Evolutionary conservation across 2,888 invertebrate genomes (phyloP), one percentile per base, ranked within the genome.

Genomic region (Sarcophaga caerulescens): DNA sequence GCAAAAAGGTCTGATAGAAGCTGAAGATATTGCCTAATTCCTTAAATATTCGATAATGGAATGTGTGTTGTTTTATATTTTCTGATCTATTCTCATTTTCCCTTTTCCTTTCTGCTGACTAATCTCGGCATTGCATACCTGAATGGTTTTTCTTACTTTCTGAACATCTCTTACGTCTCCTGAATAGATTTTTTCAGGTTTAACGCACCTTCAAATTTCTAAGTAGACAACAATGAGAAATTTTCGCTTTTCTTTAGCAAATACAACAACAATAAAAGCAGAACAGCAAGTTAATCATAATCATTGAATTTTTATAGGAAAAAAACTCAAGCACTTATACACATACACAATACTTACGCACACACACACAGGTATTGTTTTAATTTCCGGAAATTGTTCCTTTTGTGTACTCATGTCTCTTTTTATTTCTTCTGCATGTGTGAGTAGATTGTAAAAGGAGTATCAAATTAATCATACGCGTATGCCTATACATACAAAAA

Each of bases 271-370:
- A 52, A 52, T 52, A 52, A 14, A 52, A 10, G 25, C 19, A 23
- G 14, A 57, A 83, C 62, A 84, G 47, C 45, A 69, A 79, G 63
- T 74, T 83, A 77, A 78, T 83, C 60, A 73, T 70, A 62, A 77
- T 66, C 60, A 21, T 17, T 70, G 59, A 14, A 44, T 62, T 66
- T 35, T 80, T n/a, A 12, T 23, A 73, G 57, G 2, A 25, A 70
- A 59, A 74, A 45, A 45, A 47, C 35, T 19, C 11, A 63, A 60
- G 11, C 21, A 60, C 21, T 6, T 17, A 57, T 57, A 57, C n/a
- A 57, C 57, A 57, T 57, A 57, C 14, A 10, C 2, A 2, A 35
- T 35, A 35, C 35, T 10, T 35, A 57, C 14, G 0, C 4, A 60
- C n/a, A 60, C 21, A 19, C 4, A 69, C 75, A 65, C 47, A 62